phyloP scores from a whole-genome alignment of 2,797 vertebrate species.

The Malacoraja senta region DNA sequence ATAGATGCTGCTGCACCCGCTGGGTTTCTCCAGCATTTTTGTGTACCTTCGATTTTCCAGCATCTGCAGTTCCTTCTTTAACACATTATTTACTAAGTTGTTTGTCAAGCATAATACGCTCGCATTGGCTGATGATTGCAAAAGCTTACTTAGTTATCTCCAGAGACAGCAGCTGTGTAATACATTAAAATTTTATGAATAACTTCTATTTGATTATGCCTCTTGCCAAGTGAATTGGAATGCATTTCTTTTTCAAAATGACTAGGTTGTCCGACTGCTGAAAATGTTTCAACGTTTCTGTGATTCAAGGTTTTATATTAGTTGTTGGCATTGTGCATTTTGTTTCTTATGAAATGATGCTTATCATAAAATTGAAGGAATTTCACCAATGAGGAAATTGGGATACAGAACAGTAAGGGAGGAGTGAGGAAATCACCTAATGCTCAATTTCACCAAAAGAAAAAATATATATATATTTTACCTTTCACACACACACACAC shows the following conservation, averaged over 20 bases:
- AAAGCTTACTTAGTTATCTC: background rate
- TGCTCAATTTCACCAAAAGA: background rate
- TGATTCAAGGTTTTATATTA: background rate
- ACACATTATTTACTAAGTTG: background rate
- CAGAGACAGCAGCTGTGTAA: background rate
- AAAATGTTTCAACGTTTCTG: background rate
- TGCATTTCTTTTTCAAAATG: background rate
- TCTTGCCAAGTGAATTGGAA: background rate
- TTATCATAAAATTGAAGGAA: background rate
- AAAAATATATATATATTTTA: background rate
- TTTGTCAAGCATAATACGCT: background rate
- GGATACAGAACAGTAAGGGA: too few relatives aligned
- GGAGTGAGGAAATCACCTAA: too few relatives aligned
- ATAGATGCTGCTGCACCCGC: too few relatives aligned
- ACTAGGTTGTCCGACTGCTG: background rate
- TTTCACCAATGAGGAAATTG: background rate
- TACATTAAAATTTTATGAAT: background rate
- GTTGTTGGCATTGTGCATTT: too few relatives aligned
- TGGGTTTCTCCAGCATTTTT: too few relatives aligned
- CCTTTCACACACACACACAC: background rate
- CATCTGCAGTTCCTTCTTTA: too few relatives aligned
- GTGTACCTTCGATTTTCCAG: too few relatives aligned
- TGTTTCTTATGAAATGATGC: background rate
- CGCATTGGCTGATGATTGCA: background rate
- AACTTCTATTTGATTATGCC: background rate